Conservation (phyloP, 1,140 invertebrate genomes). For the Macrobrachium rosenbergii region DNA sequence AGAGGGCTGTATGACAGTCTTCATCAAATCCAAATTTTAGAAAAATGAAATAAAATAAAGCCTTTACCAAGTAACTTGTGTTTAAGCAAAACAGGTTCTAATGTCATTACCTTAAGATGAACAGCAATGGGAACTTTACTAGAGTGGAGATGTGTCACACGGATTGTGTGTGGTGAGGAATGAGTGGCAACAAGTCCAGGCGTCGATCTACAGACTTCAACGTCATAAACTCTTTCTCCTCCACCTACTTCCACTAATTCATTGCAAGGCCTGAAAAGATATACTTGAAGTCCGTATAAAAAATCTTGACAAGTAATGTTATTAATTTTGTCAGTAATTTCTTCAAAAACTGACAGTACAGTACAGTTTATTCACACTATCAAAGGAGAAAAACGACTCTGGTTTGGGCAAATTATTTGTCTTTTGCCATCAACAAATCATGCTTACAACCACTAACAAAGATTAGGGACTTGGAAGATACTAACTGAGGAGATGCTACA, state of each 20-base stretch:
- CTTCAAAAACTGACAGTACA: too few species aligned
- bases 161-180: slow-evolving; percentile 40
- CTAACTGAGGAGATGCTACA: slow-evolving; percentile 56
- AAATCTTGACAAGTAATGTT: not conserved
- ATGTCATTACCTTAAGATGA: slow-evolving; percentile 42
- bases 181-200: slow-evolving; percentile 50
- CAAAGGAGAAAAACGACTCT: too few species aligned
- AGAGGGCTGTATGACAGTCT: too few species aligned
- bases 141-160: slow-evolving; percentile 49
- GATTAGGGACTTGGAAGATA: not conserved
- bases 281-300: too few species aligned
- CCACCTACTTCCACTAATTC: slow-evolving; percentile 44
- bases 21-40: too few species aligned
- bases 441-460: not conserved
- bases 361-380: too few species aligned
- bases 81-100: too few species aligned
- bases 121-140: slow-evolving; percentile 51
- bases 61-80: too few species aligned
- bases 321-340: too few species aligned
- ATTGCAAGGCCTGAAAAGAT: slow-evolving; percentile 40
- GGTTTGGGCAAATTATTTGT: not conserved
- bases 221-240: slow-evolving; percentile 28
- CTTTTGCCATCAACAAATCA: not conserved
- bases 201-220: slow-evolving; percentile 40
- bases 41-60: too few species aligned